These are phyloP conservation scores for Xenentodon cancila DNA, from an alignment of 2,797 vertebrate species.

Conservation along the genomic window DNA sequence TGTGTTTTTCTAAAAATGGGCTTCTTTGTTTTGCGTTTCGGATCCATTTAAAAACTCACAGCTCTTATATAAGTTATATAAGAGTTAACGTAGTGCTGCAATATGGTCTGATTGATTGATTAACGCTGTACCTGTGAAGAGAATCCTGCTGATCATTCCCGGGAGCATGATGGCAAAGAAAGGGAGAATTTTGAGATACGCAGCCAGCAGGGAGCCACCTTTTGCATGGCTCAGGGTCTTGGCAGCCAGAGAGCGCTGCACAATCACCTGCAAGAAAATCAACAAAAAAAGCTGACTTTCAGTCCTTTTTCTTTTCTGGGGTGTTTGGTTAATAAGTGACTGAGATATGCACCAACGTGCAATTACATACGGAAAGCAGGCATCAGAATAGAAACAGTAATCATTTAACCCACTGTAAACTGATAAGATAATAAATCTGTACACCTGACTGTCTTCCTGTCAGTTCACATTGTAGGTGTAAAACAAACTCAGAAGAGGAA, in stretches of 20 bases:
- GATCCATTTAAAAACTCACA: neutral
- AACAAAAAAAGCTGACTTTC: conserved; percentile 11
- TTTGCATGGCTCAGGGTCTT: conserved; percentile 94
- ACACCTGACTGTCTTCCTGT: neutral
- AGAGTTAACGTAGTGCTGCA: neutral
- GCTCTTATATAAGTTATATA: neutral
- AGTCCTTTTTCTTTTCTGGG: neutral
- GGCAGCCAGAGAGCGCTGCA: conserved; percentile 93
- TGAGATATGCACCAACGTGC: neutral
- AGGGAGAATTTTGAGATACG: conserved; percentile 93
- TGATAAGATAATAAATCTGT: neutral
- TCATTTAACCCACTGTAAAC: neutral
- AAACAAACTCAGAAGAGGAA: conserved; percentile 18
- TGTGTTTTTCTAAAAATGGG: neutral
- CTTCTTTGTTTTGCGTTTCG: neutral
- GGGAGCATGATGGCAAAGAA: conserved; percentile 95
- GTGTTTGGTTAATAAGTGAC: conserved; percentile 13
- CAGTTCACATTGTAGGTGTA: neutral
- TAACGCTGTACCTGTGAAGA: conserved; percentile 86
- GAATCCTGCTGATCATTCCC: conserved; percentile 95
- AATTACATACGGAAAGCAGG: neutral
- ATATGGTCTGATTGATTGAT: neutral
- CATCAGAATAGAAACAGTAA: neutral
- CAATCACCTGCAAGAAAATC: conserved; percentile 89
- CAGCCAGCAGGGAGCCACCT: conserved; percentile 92